phyloP scores from a whole-genome alignment of 37 sponge, comb jelly and placozoan species.

The Hexactinellida sp. region DNA sequence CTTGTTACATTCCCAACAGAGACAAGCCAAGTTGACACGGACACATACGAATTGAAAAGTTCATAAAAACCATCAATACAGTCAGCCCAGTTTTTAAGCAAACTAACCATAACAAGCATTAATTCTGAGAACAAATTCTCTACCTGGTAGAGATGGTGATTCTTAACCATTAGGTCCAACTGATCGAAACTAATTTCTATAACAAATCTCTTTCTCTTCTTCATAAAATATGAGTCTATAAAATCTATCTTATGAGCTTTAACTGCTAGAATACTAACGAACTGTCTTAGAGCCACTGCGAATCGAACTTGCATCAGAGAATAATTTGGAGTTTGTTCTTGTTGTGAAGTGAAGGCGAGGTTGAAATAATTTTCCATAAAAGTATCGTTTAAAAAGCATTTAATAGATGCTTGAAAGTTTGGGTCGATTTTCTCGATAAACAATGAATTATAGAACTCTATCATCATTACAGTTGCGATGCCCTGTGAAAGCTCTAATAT shows the following conservation, averaged over 20 bases:
- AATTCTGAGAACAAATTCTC: not conserved
- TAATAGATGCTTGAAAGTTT: not conserved
- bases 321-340: not conserved
- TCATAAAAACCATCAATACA: not conserved
- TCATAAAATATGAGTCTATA: not conserved
- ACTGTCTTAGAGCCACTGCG: not conserved
- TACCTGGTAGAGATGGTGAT: not conserved
- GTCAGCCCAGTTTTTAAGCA: not conserved
- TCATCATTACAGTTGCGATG: not conserved
- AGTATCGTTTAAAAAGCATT: not conserved
- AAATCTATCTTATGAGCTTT: not conserved
- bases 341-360: not conserved
- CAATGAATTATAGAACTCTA: not conserved
- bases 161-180: not conserved
- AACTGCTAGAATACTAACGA: not conserved
- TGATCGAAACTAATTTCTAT: slow-evolving; percentile 1
- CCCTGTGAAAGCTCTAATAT: not conserved
- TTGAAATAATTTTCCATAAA: slow-evolving; percentile 5
- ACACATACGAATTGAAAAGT: not conserved
- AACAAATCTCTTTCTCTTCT: not conserved
- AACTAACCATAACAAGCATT: not conserved
- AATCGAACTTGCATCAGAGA: not conserved
- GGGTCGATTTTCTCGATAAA: not conserved
- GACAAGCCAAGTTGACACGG: not conserved
- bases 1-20: not conserved